These are phyloP conservation scores for Macquaria australasica DNA, from an alignment of 2,113 vertebrate genomes.

Conservation along the genomic window DNA sequence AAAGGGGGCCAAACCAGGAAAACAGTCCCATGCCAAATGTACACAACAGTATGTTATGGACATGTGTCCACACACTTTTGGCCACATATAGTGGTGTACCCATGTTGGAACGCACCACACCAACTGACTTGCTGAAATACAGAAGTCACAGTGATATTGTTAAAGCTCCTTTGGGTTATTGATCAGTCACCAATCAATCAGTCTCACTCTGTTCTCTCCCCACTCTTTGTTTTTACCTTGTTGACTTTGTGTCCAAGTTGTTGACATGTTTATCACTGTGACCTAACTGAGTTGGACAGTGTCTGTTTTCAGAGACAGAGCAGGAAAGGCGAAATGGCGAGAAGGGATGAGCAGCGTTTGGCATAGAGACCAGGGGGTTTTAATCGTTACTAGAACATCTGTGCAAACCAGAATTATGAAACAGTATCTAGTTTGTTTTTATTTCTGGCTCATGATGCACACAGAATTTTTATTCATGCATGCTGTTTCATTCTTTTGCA, in stretches of 20 bases:
- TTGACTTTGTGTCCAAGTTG: conserved; percentile 48
- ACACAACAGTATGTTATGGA: background rate
- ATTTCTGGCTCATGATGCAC: conserved; percentile 7
- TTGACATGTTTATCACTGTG: conserved; percentile 47
- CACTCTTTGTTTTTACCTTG: conserved; percentile 27
- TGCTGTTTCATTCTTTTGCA: conserved; percentile 18
- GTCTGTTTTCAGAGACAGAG: conserved; percentile 49
- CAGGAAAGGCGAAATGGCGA: conserved; percentile 28
- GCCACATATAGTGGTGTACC: no score
- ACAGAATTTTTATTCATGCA: conserved; percentile 13
- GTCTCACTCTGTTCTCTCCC: conserved; percentile 12
- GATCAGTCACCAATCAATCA: conserved; percentile 45
- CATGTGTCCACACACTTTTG: background rate
- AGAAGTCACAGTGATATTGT: background rate
- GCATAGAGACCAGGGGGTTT: background rate
- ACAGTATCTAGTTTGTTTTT: conserved; percentile 5
- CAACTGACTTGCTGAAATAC: background rate
- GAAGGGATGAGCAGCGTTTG: conserved; percentile 18
- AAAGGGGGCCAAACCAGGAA: background rate
- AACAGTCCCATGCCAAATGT: background rate
- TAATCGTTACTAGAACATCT: conserved; percentile 32
- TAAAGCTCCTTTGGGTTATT: conserved; percentile 9
- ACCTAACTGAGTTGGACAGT: conserved; percentile 43
- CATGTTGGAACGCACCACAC: background rate
- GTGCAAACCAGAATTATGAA: conserved; percentile 28